phyloP scores from a whole-genome alignment of 2,113 vertebrate genomes.

The Budorcas taxicolor region DNA sequence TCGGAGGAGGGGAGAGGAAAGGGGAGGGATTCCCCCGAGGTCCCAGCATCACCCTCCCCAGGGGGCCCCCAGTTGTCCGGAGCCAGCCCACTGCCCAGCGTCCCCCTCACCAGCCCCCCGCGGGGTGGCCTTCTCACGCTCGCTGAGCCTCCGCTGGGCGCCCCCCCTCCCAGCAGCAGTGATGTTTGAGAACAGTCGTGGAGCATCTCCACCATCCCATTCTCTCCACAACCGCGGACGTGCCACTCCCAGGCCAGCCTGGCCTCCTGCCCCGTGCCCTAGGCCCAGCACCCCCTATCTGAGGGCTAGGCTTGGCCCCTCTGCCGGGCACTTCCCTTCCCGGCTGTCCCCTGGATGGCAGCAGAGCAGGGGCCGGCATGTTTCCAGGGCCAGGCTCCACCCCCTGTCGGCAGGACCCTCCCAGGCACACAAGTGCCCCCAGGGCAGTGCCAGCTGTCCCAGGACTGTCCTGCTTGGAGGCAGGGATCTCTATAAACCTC shows the following conservation, averaged over 20 bases:
- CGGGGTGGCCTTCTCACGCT: neutral
- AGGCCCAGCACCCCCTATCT: neutral
- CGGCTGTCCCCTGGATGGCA: no score
- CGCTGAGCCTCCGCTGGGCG: no score
- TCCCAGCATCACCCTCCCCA: rapidly evolving
- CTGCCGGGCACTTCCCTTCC: neutral
- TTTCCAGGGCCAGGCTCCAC: neutral
- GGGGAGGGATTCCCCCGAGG: rapidly evolving
- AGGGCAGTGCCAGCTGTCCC: neutral
- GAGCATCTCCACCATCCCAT: neutral
- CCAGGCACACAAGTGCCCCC: neutral
- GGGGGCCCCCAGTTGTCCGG: neutral
- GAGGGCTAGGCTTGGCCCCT: no score
- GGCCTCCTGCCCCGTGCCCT: neutral
- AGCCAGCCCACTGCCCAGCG: rapidly evolving
- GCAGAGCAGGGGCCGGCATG: neutral
- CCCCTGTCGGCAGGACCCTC: neutral
- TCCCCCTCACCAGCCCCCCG: rapidly evolving
- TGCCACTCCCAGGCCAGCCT: neutral
- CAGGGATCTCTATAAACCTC: neutral
- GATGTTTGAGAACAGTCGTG: no score
- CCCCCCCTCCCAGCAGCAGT: neutral
- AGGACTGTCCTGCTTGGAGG: neutral
- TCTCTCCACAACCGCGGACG: rapidly evolving
- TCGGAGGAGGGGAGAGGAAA: rapidly evolving